Base-by-base conservation (phyloP, 2,888 invertebrate species). In the Galerucella calmariensis region DNA sequence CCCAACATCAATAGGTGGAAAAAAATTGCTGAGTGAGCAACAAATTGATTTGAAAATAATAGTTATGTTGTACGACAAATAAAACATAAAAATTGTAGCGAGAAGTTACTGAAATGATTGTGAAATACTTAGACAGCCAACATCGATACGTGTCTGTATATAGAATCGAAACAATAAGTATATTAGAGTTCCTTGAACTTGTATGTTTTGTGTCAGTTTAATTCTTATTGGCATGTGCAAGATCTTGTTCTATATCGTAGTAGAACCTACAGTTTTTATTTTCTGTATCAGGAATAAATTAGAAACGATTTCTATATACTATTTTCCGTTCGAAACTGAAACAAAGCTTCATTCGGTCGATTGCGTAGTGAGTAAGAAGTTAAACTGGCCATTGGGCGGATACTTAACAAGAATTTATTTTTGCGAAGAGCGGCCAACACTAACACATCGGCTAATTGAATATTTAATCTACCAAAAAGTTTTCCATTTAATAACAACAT, bases 391-490 rank as follows among this genome's bases (percentile, higher is more conserved):
- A 41, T 48, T 12, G 2, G 48, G 14, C 11, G 12, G 59, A 44
- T 66, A 69, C 48, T 72, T 69, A 72, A 67, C 72, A 66, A 66
- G 35, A 73, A 75, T 72, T 73, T 73, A 73, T 73, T 75, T 75
- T 72, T 73, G 67, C 69, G 73, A 70, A 62, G 41, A 67, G 20
- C 61, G 48, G 69, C 68, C 16, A 68, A 72, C 72, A 75, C 65
- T 27, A 75, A 75, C 75, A 75, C 59, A 75, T 69, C 61, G 69
- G 73, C 69, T 75, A 77, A 72, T 75, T 75, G 71, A 73, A 77
- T 75, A 73, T 75, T 73, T 69, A 77, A 75, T 77, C 74, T 72
- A 61, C 66, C 68, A 67, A 75, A 20, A 73, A 75, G 75, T 75
- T 74, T 72, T 69, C 51, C 53, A 72, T 69, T 72, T 71, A 73